Base-by-base conservation (phyloP, 1,140 invertebrate species). In the Drosophila saltans region DNA sequence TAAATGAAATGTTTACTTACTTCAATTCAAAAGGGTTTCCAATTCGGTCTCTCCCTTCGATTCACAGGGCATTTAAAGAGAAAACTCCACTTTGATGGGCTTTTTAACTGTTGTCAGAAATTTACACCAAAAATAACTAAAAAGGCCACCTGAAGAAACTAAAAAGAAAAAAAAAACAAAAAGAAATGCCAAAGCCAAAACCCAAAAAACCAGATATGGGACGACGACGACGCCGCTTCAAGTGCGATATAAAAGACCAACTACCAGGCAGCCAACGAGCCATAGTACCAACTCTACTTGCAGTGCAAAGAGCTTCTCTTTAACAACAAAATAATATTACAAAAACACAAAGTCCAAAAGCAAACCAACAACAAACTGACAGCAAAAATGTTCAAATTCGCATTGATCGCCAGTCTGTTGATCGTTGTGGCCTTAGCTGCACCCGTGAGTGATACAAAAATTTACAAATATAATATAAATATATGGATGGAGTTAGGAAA, bases 171-270 rank as follows among this genome's bases (percentile, higher is more conserved):
- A 66, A 45, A 69, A 36, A 66, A 16, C 16, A 16, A 66, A 60
- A 75, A 56, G 39, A 68, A 69, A 75, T 62, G 9, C 72, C 45
- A 52, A 52, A 52, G 45, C 45, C 45, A 52, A 59, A 76, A 75
- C 75, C 75, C 74, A 41, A 78, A 78, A 75, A 59, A 36, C 68
- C 24, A 66, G 66, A 55, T 73, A 64, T 43, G 36, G 71, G 60
- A 11, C 40, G 70, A 48, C 33, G 58, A 4, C 28, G 70, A 26
- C 30, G 70, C 30, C 39, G 52, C 63, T 65, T 88, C 84, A 90
- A 89, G 84, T 89, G 84, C 70, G 65, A 89, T 89, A 89, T 89
- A 89, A 89, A 89, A 89, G 80, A 85, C 79, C 72, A 66, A 61
- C 66, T 59, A 43, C 28, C 58, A 64, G 60, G 59, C 78, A 74